Evolutionary conservation across 2,797 vertebrate species (phyloP), one percentile per base, ranked within the genome.

Genomic region (Acanthiza pusilla): DNA sequence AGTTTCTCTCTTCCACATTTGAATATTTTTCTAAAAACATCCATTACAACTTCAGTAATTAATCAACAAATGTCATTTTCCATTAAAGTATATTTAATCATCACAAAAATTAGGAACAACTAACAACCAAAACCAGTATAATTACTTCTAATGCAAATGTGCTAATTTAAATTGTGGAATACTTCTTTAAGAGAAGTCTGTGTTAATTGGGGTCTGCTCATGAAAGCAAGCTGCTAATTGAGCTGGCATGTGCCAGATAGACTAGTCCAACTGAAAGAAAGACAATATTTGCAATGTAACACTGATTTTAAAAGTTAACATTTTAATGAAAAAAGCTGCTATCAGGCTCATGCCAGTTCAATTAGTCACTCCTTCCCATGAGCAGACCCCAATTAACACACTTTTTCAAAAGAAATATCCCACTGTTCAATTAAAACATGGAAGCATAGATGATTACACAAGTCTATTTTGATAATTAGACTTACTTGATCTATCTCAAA

Each of bases 121-220:
- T 95, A 85, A 77, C 91, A 94, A 86, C 72, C 77, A 80, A 94
- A 94, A 57, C 82, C 83, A 70, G 62, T 43, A 75, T 96, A 96
- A 97, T 95, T 96, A 95, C 96, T 94, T 83, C 58, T 80, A 92
- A 94, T 86, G 87, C 61, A 95, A 95, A 80, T 91, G 65, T 79
- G 91, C 89, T 94, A 95, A 97, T 96, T 95, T 93, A 91, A 95
- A 92, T 89, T 54, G 78, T 88, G 80, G 70, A 87, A 86, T 97
- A 82, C 47, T 96, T 88, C 93, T 94, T 97, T 97, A 95, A 96
- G 91, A 95, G 82, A 89, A 15, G 9, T 25, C 21, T 77, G 83
- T 93, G 93, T 96, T 97, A 96, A 96, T 96, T 97, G 85, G 78
- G 95, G 95, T 95, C 96, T 96, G 72, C 78, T 94, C 96, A 91